Evolutionary conservation across 1,140 invertebrate species (phyloP).

Genomic region (Prorops nasuta): DNA sequence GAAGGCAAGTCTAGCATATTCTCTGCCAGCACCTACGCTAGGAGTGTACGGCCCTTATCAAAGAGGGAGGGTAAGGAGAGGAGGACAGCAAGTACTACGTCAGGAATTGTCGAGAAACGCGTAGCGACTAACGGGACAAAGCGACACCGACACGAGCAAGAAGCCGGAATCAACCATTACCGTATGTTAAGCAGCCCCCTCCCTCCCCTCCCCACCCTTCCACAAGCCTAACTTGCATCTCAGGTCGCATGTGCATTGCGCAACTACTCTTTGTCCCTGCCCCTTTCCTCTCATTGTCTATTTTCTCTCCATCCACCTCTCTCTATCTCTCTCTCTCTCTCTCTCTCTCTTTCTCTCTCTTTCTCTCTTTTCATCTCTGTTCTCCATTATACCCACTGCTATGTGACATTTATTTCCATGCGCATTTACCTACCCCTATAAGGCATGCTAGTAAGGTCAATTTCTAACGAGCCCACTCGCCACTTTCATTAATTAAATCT

Average conservation of each 20-base stretch:
- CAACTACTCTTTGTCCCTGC: background rate
- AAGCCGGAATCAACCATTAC: conserved; percentile 18
- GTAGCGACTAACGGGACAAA: background rate
- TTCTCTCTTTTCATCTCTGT: background rate
- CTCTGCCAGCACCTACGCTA: conserved; percentile 17
- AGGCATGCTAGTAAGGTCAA: too few relatives aligned
- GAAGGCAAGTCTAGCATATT: too few relatives aligned
- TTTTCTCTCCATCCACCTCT: background rate
- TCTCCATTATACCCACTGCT: too few relatives aligned
- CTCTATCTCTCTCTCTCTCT: background rate
- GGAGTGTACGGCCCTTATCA: conserved; percentile 17
- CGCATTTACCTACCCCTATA: too few relatives aligned
- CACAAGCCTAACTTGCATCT: background rate
- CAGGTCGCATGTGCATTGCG: too few relatives aligned
- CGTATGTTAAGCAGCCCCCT: conserved; percentile 27
- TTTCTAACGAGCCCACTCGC: too few relatives aligned
- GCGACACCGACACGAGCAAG: conserved; percentile 13
- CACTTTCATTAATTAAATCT: too few relatives aligned
- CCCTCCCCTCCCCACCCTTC: background rate
- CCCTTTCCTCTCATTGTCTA: background rate
- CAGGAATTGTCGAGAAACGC: too few relatives aligned
- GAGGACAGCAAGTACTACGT: too few relatives aligned
- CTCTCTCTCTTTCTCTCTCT: background rate
- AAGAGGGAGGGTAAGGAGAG: too few relatives aligned
- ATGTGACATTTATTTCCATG: too few relatives aligned